phyloP scores from a whole-genome alignment of 2,113 vertebrate genomes.

The Tilapia sparmanii region DNA sequence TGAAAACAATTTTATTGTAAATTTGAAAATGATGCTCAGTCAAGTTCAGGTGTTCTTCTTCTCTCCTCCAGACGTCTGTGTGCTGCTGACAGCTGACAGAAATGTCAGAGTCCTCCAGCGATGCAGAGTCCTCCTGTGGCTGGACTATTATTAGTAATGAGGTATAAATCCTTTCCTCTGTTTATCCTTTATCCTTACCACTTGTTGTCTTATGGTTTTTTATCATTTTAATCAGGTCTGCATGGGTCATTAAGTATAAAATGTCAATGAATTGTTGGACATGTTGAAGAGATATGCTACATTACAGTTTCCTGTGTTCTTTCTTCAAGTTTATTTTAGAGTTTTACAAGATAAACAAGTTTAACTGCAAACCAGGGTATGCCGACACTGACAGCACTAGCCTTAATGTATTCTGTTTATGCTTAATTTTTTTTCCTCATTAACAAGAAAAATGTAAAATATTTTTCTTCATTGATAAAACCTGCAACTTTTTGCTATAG shows the following conservation, averaged over 20 bases:
- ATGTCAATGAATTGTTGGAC: not conserved
- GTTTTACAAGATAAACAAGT: not conserved
- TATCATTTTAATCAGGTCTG: not conserved
- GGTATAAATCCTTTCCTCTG: slow-evolving; percentile 63
- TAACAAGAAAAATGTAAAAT: not conserved
- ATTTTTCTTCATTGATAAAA: not conserved
- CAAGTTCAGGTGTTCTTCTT: not conserved
- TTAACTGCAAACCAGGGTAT: not conserved
- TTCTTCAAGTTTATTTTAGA: not conserved
- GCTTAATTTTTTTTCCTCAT: not conserved
- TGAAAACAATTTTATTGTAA: not conserved
- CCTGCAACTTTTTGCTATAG: not conserved
- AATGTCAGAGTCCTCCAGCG: slow-evolving; percentile 94
- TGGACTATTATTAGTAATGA: slow-evolving; percentile 97
- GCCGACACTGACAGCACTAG: not conserved
- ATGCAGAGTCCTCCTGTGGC: slow-evolving; percentile 93
- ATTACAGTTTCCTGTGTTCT: not conserved
- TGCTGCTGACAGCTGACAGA: slow-evolving; percentile 22
- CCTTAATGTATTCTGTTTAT: not conserved
- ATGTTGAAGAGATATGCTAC: not conserved
- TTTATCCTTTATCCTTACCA: not conserved
- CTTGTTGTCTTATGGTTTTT: not conserved
- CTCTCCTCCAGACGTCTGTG: not conserved
- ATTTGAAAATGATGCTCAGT: not conserved
- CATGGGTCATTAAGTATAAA: not conserved